Evolutionary conservation across 2,888 invertebrate genomes (phyloP), one percentile per base, ranked within the genome.

Genomic region (Apodemia duryi): DNA sequence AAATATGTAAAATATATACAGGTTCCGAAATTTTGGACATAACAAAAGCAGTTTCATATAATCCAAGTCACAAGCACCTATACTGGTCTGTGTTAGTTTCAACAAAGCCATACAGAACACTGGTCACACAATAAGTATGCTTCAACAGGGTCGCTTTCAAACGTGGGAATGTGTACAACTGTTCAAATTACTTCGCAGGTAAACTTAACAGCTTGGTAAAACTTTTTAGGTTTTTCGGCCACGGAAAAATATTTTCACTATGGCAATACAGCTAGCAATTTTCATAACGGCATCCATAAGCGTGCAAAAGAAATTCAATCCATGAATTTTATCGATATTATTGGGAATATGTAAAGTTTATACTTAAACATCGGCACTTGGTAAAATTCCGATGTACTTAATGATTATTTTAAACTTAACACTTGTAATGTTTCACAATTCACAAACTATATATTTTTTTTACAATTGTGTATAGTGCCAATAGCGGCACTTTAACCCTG

Each of bases 131-230:
- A 71, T 72, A 74, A 73, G 71, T 68, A 67, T 64, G 67, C 68
- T 68, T 70, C 71, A 65, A 63, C 63, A 62, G 68, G 70, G 69
- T 67, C 68, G 69, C 73, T 74, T 75, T 74, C 71, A 72, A 65
- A 67, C 83, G 86, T 88, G 90, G 78, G 90, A 88, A 84, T 73
- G 68, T 71, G 70, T 71, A 76, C 90, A 89, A 77, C 86, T 89
- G 89, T 77, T 80, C 76, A 83, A 85, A 86, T 86, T 85, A 84
- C 83, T 79, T 73, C 74, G 74, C 77, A 74, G 64, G 64, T 65
- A 61, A 78, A 81, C 77, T 80, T 77, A 71, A 71, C 71, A 73
- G 73, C 62, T 57, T 57, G 5, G 57, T 77, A 76, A 84, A 83
- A 85, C 84, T 84, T 82, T 77, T 63, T 63, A 51, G 46, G 57